Base-by-base conservation (phyloP, 1,140 invertebrate species). In the Triops longicaudatus region DNA sequence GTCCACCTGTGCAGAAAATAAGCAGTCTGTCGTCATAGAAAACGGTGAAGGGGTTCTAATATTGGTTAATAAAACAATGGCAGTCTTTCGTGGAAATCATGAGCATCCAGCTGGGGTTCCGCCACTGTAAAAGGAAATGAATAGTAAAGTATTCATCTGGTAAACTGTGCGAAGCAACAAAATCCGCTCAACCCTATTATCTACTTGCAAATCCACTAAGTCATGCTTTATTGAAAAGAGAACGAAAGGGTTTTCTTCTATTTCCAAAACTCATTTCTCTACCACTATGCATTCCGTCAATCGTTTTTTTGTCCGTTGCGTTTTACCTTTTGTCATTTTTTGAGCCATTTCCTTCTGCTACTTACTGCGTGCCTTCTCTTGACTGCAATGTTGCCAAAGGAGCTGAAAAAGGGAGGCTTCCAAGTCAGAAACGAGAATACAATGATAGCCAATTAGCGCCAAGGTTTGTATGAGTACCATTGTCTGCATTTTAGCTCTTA, bases 211-310 rank as follows among this genome's bases (percentile, higher is more conserved):
- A 63, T 63, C 50, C 50, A 63, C 50, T 63, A 63, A 63, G 50
- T 63, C 50, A 63, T 63, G 50, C 50, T 63, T 22, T n/a, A 63
- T 63, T n/a, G 50, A 63, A 63, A 63, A 63, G 50, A 63, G 50
- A 63, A 63, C 50, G 50, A 63, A 63, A 63, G 50, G 50, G 14
- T 63, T 63, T 63, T 63, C 50, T 63, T 63, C 50, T 22, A 63
- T 63, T 63, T 63, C 50, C 50, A 63, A 63, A 63, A 63, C 50
- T 63, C 50, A 63, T 63, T 63, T 63, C 50, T 63, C 50, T 63
- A 63, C 50, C 50, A 63, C 50, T 63, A 63, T 63, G 50, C 50
- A 63, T 63, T 63, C 50, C 50, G 50, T 63, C 50, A 63, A 63
- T 63, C 50, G 50, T 63, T 63, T 63, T 37, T 63, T 63, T 63